Percentiles rank a stretch among this genome's conserved stretches.
These are phyloP conservation scores for Axinella damicornis DNA, from an alignment of 37 sponge, comb jelly and placozoan species.

Conservation along the genomic window DNA sequence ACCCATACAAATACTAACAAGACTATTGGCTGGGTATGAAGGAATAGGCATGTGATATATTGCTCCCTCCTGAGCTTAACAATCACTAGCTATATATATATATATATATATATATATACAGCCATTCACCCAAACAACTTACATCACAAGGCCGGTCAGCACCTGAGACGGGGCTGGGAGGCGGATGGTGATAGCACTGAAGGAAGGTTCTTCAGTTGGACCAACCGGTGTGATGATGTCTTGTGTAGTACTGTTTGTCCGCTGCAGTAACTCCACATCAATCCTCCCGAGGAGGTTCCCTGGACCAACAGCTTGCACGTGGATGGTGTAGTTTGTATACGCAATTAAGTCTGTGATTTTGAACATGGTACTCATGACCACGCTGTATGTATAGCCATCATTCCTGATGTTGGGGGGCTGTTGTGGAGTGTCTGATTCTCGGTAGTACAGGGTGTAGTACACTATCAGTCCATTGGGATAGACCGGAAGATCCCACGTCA, in stretches of 20 bases:
- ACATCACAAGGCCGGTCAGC: slow-evolving; percentile 1
- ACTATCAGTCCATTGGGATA: slow-evolving; percentile 40
- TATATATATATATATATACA: no score
- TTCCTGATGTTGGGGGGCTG: no score
- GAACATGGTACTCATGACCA: neutral
- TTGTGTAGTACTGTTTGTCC: neutral
- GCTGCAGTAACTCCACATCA: neutral
- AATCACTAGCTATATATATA: no score
- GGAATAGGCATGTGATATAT: no score
- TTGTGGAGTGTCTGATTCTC: no score
- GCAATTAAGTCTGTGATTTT: slow-evolving; percentile 3
- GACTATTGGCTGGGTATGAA: no score
- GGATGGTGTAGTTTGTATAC: slow-evolving; percentile 39
- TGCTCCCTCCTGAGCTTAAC: no score
- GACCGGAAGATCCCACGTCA: slow-evolving; percentile 32
- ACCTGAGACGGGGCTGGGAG: neutral
- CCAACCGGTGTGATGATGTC: no score
- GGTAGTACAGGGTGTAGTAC: neutral
- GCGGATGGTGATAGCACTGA: neutral
- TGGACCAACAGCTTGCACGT: slow-evolving; percentile 24
- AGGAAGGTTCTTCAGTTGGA: neutral
- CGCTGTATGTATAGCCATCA: neutral
- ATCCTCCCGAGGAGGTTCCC: neutral
- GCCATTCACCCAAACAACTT: neutral
- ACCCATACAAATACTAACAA: no score